Evolutionary conservation across 2,888 invertebrate genomes (phyloP), one percentile per base, ranked within the genome.

Genomic region (Osmoderma eremita): DNA sequence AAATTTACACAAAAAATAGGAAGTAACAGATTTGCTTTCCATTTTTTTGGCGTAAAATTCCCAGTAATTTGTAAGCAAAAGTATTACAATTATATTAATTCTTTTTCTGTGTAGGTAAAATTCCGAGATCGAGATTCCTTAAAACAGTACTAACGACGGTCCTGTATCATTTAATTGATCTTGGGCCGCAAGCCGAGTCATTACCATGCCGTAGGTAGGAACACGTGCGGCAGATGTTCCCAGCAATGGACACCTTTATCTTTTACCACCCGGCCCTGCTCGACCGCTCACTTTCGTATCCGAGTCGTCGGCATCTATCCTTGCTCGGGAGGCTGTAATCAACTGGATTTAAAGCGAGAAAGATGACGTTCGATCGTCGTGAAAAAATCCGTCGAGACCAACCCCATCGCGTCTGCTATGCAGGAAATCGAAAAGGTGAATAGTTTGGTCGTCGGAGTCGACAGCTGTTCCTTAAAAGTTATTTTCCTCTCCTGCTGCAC

Each of bases 141-240:
- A 61, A 61, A 61, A 61, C 58, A 61, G 58, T 61, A 36, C 58
- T 61, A 61, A 61, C 58, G 45, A 61, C 58, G 4, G 15, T 3
- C 42, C 58, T 10, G 45, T 71, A 71, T 71, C 71, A 70, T 70
- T 71, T 71, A 71, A 71, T 71, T 70, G 70, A 71, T 71, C 71
- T 70, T 38, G 63, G 67, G 67, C 67, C 54, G 63, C 67, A 68
- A 70, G 54, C 67, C 69, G 63, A 69, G 64, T 72, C 70, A 71
- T 72, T 72, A 70, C 70, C 66, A 69, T 69, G 66, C 64, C 61
- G 63, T 4, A 62, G 64, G 63, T 4, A 62, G 64, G 67, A 65
- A 72, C 72, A 72, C 72, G 72, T 72, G 72, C 72, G 72, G 70
- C 72, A 72, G 72, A 70, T 72, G 72, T 69, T 67, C 67, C 68